Percentiles rank a stretch among this genome's conserved stretches.
These are phyloP conservation scores for Prosapia bicincta DNA, from an alignment of 2,888 invertebrate species.

Conservation along the genomic window DNA sequence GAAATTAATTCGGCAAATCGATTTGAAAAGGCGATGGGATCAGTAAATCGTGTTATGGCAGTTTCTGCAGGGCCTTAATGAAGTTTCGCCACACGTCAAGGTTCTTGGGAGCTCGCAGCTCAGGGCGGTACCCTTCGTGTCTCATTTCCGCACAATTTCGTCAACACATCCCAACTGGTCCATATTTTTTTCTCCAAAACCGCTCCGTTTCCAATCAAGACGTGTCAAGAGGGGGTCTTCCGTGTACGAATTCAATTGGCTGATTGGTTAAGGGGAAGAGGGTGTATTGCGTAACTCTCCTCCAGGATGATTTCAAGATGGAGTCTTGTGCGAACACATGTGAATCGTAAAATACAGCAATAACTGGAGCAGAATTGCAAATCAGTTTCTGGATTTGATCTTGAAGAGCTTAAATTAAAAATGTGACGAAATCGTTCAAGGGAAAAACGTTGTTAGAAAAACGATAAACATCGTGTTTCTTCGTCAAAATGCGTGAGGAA, in stretches of 20 bases:
- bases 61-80: background rate
- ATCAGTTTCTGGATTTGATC: background rate
- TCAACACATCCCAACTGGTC: background rate
- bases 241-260: background rate
- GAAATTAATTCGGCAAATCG: background rate
- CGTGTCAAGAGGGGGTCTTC: background rate
- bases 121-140: background rate
- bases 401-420: no score
- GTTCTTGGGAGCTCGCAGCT: background rate
- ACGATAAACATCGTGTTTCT: no score
- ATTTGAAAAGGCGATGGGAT: background rate
- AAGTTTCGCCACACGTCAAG: background rate
- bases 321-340: background rate
- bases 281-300: background rate
- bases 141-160: background rate
- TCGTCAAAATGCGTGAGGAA: no score
- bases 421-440: no score
- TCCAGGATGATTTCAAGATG: background rate
- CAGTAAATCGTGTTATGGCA: background rate
- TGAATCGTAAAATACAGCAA: background rate
- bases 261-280: background rate
- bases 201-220: background rate
- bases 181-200: background rate
- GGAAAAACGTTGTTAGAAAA: no score
- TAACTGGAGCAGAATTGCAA: background rate